A percentile compares a stretch with the other conserved stretches of the same genome.
These are phyloP conservation scores for Congeria kusceri DNA, from an alignment of 2,888 invertebrate species.

Conservation along the genomic window DNA sequence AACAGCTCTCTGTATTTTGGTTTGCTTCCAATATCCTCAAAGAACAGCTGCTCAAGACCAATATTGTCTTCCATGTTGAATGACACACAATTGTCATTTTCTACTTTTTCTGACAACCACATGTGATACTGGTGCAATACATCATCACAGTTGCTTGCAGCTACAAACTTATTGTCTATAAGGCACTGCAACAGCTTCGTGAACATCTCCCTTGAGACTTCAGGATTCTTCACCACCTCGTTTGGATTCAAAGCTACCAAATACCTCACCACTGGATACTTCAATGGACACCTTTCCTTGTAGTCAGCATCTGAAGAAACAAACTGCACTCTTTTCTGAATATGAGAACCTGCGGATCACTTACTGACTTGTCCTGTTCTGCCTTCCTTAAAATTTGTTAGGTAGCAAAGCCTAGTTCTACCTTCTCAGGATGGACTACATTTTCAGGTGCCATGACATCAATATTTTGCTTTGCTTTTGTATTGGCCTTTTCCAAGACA, in stretches of 20 bases:
- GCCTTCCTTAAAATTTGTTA: constrained; percentile 13
- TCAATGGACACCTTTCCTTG: constrained; percentile 29
- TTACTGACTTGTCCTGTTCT: constrained; percentile 12
- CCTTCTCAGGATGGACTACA: constrained; percentile 16
- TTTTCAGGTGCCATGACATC: constrained; percentile 29
- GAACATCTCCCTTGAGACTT: too few species aligned
- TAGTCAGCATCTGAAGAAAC: constrained; percentile 24
- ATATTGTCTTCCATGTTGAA: constrained; percentile 7
- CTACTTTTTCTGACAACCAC: constrained; percentile 23
- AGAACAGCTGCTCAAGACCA: constrained; percentile 15
- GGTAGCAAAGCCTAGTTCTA: constrained; percentile 32
- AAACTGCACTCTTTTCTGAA: constrained; percentile 19
- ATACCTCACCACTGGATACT: constrained; percentile 29
- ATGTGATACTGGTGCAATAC: constrained; percentile 7
- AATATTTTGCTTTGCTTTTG: constrained; percentile 18
- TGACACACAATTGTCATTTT: constrained; percentile 9
- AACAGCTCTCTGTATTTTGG: constrained; percentile 14
- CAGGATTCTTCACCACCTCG: constrained; percentile 12
- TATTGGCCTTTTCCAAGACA: constrained; percentile 20
- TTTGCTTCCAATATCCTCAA: constrained; percentile 7
- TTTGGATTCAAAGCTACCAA: constrained; percentile 23
- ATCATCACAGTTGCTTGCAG: constrained; percentile 19
- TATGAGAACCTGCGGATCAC: constrained; percentile 21
- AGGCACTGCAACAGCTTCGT: constrained; percentile 28
- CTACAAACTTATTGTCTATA: constrained; percentile 5